Percentiles rank a stretch among this genome's conserved stretches.
Conservation (phyloP, 2,888 invertebrate genomes). For the Caenorhabditis imperialis region DNA sequence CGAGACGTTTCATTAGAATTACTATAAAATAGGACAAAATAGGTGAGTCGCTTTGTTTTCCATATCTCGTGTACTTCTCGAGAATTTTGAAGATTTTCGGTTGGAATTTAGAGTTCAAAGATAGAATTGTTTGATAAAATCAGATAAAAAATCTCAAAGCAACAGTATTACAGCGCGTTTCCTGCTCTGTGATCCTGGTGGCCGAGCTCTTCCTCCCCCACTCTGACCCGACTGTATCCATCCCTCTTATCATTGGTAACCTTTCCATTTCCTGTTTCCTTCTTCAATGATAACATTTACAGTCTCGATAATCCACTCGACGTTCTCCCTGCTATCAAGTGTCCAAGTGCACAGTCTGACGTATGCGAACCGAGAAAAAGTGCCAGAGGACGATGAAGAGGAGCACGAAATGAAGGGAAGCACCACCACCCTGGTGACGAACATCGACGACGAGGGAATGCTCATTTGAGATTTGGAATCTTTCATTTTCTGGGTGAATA, state of each 20-base stretch:
- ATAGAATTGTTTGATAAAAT: too few species aligned
- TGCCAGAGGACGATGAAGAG: constrained; percentile 8
- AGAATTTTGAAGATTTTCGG: too few species aligned
- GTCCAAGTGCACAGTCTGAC: constrained; percentile 47
- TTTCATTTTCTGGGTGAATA: constrained; percentile 3
- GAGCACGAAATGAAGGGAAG: constrained; percentile 32
- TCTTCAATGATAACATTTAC: constrained; percentile 3
- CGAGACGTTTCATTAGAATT: too few species aligned
- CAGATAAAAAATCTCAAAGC: too few species aligned
- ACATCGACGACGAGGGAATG: constrained; percentile 25
- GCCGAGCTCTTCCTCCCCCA: constrained; percentile 51
- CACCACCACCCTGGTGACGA: constrained; percentile 48
- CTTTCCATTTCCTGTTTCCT: neutral
- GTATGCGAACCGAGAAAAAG: constrained; percentile 26
- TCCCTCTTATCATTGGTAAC: constrained; percentile 40
- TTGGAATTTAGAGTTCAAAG: too few species aligned
- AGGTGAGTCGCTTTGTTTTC: too few species aligned
- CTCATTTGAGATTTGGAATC: constrained; percentile 12
- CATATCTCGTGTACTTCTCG: too few species aligned
- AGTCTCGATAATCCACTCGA: constrained; percentile 37
- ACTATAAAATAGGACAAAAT: too few species aligned
- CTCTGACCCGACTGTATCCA: constrained; percentile 43
- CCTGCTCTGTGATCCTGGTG: constrained; percentile 30
- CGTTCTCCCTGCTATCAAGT: constrained; percentile 28
- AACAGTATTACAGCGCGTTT: constrained; percentile 45